A percentile compares a stretch with the other conserved stretches of the same genome.
These are phyloP conservation scores for Anthophora plumipes DNA, from an alignment of 2,888 invertebrate species.

Conservation along the genomic window DNA sequence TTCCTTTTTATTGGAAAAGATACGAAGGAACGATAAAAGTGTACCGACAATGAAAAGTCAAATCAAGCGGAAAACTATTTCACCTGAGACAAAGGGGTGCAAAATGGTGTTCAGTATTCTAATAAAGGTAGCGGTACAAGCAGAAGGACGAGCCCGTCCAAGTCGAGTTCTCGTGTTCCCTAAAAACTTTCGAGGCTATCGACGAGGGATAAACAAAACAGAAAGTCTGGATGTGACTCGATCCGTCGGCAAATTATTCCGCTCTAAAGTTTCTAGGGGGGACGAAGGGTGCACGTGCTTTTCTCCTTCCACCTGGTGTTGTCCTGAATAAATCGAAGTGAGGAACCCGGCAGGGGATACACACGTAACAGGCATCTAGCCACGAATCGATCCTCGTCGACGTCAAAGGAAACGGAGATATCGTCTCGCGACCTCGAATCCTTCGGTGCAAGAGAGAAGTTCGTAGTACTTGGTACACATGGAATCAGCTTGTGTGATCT, in stretches of 20 bases:
- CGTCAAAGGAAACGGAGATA: constrained; percentile 40
- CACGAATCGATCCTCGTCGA: constrained; percentile 44
- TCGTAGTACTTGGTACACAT: constrained; percentile 9
- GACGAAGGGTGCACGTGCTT: too few species aligned
- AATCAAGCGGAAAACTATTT: neutral
- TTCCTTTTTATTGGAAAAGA: too few species aligned
- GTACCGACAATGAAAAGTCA: too few species aligned
- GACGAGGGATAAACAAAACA: constrained; percentile 46
- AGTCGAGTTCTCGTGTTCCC: constrained; percentile 41
- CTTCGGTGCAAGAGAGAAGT: constrained; percentile 8
- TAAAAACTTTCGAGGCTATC: constrained; percentile 42
- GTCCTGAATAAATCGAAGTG: constrained; percentile 54
- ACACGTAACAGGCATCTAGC: constrained; percentile 26
- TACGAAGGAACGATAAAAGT: too few species aligned
- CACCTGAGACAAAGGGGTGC: neutral
- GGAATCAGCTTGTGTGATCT: constrained; percentile 22
- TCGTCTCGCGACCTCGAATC: constrained; percentile 11
- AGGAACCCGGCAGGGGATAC: constrained; percentile 16
- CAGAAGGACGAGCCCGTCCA: constrained; percentile 37
- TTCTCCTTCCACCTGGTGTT: constrained; percentile 9
- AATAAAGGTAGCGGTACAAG: constrained; percentile 55
- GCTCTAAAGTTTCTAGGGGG: constrained; percentile 23
- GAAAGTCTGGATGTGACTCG: constrained; percentile 34
- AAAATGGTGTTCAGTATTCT: constrained; percentile 24
- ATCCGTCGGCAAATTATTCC: constrained; percentile 51